Conservation (phyloP, 2,113 vertebrate genomes). For the Oreocharis arfaki region DNA sequence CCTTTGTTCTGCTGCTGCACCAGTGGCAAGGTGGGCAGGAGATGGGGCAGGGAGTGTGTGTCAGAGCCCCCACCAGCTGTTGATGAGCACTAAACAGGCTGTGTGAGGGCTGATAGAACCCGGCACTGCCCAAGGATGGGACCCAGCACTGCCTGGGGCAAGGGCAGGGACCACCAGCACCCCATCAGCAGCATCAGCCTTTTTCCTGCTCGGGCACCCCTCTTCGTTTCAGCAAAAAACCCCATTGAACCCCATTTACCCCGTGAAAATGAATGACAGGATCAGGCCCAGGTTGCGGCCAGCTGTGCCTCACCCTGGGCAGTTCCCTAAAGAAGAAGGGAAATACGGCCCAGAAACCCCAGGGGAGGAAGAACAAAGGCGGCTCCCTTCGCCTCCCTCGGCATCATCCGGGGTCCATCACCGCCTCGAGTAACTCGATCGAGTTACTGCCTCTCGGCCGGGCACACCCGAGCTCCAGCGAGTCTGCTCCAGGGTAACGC, state of each 20-base stretch:
- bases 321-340: not conserved
- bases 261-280: not conserved
- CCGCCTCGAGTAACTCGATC: not conserved
- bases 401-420: not conserved
- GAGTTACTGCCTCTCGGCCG: not conserved
- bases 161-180: not conserved
- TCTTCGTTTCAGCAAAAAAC: not conserved
- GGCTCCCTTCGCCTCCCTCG: not conserved
- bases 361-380: not conserved
- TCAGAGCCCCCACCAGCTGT: not conserved
- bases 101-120: not conserved
- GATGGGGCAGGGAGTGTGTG: not conserved
- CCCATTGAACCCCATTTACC: not conserved
- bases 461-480: not conserved
- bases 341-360: not conserved
- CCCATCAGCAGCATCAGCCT: not conserved
- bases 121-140: not conserved
- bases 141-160: not conserved
- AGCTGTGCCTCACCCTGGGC: not conserved
- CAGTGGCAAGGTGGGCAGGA: not conserved
- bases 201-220: rapidly evolving
- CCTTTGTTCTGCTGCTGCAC: not conserved
- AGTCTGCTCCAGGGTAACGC: not conserved
- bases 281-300: not conserved
- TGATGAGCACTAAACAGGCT: not conserved